Base-by-base conservation (phyloP, 2,888 invertebrate species). In the Norana najaformis region DNA sequence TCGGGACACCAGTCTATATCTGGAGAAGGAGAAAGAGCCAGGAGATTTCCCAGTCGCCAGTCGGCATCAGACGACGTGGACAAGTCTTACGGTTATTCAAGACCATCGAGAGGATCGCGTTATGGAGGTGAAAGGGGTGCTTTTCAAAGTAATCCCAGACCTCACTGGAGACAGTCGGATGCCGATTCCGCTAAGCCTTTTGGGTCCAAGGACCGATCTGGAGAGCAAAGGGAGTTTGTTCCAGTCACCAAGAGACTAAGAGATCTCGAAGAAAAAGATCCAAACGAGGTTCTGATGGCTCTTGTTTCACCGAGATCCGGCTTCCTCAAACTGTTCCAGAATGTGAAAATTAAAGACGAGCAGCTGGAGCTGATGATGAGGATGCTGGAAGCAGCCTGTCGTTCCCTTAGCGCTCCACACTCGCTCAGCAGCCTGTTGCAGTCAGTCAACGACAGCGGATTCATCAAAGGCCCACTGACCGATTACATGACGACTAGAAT, bases 211-310 rank as follows among this genome's bases (percentile, higher is more conserved):
- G 69, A 69, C 30, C 69, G 69, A 30, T 69, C 11, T 69, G 69
- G 69, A n/a, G 30, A 69, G 8, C 30, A 69, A n/a, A 69, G n/a
- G 85, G 85, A 85, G 85, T 85, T 85, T 16, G 85, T 85, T 85
- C 85, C 85, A 85, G 36, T 85, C 85, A 37, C 36, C 53, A 89
- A 69, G 20, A 47, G 85, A 41, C n/a, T 89, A 30, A 30, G 82
- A 1, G 89, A 83, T 36, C 89, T 89, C 20, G 83, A 38, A 23
- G 34, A 85, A 0, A 83, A 83, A 41, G 85, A 89, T 14, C 85
- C 89, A 14, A 83, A 85, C 16, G 83, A 89, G 83, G 85, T 89
- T 34, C 85, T 89, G 85, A 69, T 89, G 83, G 82, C 85, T 36
- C 38, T 89, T n/a, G 23, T 37, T 1, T 39, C 35, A 16, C 38